Evolutionary conservation across 2,888 invertebrate genomes (phyloP).

Genomic region (Xestia ashworthii): DNA sequence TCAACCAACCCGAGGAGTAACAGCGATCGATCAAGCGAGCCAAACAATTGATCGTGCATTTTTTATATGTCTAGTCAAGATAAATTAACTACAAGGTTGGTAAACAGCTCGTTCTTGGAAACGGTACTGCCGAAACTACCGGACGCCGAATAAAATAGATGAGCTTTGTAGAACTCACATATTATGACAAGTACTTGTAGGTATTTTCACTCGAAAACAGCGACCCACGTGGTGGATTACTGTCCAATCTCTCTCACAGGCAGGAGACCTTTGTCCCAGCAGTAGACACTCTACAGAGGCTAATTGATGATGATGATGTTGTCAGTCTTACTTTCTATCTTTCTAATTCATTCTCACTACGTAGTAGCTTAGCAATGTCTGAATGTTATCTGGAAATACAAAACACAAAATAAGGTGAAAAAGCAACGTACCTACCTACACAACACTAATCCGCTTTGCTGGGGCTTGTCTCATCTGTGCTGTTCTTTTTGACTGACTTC

Average conservation of each 20-base stretch:
- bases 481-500: neutral
- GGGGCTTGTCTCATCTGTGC: neutral
- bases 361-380: neutral
- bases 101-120: slow-evolving; percentile 21
- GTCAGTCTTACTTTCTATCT: neutral
- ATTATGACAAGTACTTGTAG: neutral
- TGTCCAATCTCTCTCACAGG: neutral
- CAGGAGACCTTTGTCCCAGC: neutral
- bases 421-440: neutral
- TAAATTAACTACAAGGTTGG: slow-evolving; percentile 34
- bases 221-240: neutral
- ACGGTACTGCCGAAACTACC: neutral
- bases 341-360: neutral
- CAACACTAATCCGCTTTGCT: neutral
- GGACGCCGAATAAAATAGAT: neutral
- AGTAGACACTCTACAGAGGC: neutral
- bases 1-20: neutral
- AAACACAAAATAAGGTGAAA: neutral
- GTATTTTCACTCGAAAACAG: neutral
- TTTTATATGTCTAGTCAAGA: slow-evolving; percentile 26
- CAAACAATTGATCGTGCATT: slow-evolving; percentile 40
- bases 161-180: neutral
- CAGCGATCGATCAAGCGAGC: slow-evolving; percentile 27
- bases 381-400: slow-evolving; percentile 2
- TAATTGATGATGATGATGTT: neutral